Evolutionary conservation across 2,113 vertebrate species (phyloP).

Genomic region (Choloepus hoffmanni): DNA sequence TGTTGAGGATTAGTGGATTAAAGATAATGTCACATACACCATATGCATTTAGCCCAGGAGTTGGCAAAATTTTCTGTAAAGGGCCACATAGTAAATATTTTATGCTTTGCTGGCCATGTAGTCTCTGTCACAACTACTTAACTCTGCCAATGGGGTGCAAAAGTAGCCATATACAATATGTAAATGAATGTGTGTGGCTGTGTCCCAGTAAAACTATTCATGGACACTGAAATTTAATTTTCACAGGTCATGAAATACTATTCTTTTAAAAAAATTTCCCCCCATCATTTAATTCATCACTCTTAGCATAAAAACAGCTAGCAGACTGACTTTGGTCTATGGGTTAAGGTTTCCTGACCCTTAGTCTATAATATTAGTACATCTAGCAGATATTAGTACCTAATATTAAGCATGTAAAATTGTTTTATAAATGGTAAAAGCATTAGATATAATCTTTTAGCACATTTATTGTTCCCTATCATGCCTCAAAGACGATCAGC

Average conservation of each 20-base stretch:
- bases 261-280: not conserved
- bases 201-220: not conserved
- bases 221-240: not conserved
- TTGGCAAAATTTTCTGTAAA: not conserved
- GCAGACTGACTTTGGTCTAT: not conserved
- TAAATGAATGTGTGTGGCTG: not conserved
- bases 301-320: slow-evolving; percentile 10
- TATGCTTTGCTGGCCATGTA: not conserved
- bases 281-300: not conserved
- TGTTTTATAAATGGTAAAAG: not conserved
- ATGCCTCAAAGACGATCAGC: not conserved
- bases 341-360: not conserved
- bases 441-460: not conserved
- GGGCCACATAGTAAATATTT: not conserved
- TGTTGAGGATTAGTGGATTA: not conserved
- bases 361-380: not conserved
- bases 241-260: not conserved
- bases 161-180: not conserved
- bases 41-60: not conserved
- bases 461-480: not conserved
- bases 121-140: not conserved
- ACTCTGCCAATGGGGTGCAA: not conserved
- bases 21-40: not conserved
- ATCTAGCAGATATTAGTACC: not conserved
- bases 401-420: not conserved